These are phyloP conservation scores for Brassicogethes aeneus DNA, from an alignment of 2,888 invertebrate species.

Conservation along the genomic window DNA sequence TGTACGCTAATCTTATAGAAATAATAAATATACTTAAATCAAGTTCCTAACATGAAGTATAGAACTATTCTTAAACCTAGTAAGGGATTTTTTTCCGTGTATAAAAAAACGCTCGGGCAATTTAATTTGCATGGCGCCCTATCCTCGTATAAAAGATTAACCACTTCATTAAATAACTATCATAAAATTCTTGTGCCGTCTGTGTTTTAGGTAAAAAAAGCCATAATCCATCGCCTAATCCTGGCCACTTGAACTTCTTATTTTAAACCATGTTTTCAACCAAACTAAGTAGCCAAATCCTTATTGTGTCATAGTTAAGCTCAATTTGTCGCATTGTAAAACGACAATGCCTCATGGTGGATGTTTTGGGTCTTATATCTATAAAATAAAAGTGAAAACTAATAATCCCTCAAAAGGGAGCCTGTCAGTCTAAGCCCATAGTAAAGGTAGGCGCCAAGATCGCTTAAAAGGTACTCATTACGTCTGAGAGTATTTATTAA, in stretches of 20 bases:
- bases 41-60: too few species aligned
- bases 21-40: too few species aligned
- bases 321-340: not conserved
- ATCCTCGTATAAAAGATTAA: too few species aligned
- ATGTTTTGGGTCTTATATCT: not conserved
- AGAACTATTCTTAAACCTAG: too few species aligned
- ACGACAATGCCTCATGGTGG: not conserved
- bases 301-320: not conserved
- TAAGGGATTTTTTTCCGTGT: too few species aligned
- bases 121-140: too few species aligned
- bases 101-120: too few species aligned
- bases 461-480: constrained; percentile 31
- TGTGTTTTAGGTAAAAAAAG: too few species aligned
- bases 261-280: not conserved
- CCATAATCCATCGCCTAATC: too few species aligned
- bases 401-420: constrained; percentile 8
- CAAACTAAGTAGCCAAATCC: not conserved
- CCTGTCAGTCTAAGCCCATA: constrained; percentile 23
- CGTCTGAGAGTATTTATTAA: constrained; percentile 33
- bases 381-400: constrained; percentile 1
- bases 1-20: too few species aligned
- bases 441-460: constrained; percentile 27
- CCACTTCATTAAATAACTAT: too few species aligned
- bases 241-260: constrained; percentile 3
- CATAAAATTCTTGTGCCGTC: too few species aligned